Evolutionary conservation across 2,888 invertebrate genomes (phyloP).

Genomic region (Drosophila tripunctata): DNA sequence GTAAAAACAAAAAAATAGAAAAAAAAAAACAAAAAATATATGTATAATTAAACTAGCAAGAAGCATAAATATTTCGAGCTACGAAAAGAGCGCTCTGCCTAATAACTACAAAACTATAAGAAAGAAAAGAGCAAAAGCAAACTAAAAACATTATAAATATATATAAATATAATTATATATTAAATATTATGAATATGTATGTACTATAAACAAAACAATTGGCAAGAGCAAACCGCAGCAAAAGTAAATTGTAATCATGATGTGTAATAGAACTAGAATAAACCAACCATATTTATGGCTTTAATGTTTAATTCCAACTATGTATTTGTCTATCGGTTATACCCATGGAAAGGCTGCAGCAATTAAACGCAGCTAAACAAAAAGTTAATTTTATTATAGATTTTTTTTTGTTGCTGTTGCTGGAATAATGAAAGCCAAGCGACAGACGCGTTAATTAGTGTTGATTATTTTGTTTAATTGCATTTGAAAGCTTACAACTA

Average conservation of each 20-base stretch:
- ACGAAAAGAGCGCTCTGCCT: conserved; percentile 29
- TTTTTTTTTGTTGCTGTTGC: not conserved
- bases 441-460: conserved; percentile 17
- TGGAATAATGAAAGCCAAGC: conserved; percentile 9
- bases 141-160: conserved; percentile 38
- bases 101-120: conserved; percentile 34
- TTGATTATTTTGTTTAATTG: conserved; percentile 60
- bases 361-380: not conserved
- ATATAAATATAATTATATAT: conserved; percentile 21
- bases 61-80: conserved; percentile 59
- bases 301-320: conserved; percentile 66
- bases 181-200: conserved; percentile 40
- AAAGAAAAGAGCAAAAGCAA: conserved; percentile 28
- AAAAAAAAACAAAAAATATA: not conserved
- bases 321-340: too few relatives aligned
- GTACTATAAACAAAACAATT: conserved; percentile 41
- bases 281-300: conserved; percentile 74
- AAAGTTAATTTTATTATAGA: not conserved
- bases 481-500: conserved; percentile 68
- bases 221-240: conserved; percentile 41
- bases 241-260: conserved; percentile 50
- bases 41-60: conserved; percentile 71
- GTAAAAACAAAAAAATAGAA: conserved; percentile 43
- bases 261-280: conserved; percentile 74
- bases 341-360: not conserved